A percentile compares a stretch with the other conserved stretches of the same genome.
Evolutionary conservation across 2,888 invertebrate species (phyloP).

Genomic region (Theodoxus fluviatilis): DNA sequence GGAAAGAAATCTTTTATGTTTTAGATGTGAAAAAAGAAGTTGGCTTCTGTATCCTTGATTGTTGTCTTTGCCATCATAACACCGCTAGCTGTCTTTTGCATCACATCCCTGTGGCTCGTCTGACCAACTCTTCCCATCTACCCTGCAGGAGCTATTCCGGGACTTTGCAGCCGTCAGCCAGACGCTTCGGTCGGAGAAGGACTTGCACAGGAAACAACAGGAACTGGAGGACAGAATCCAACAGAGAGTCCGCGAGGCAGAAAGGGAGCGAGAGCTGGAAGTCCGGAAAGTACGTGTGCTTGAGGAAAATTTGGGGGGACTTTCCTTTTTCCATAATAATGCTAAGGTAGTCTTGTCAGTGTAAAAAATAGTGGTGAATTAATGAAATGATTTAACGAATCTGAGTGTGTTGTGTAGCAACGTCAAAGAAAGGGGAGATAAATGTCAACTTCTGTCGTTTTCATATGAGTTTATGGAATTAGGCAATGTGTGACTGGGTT

Average conservation of each 20-base stretch:
- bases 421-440: no score
- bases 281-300: conserved; percentile 44
- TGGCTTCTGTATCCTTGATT: no score
- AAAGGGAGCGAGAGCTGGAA: conserved; percentile 49
- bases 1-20: no score
- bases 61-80: no score
- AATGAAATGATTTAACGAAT: neutral
- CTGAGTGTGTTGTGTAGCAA: neutral
- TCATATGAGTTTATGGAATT: no score
- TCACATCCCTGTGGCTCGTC: neutral
- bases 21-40: no score
- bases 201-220: conserved; percentile 52
- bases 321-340: no score
- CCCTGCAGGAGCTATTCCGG: conserved; percentile 52
- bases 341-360: no score
- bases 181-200: conserved; percentile 51
- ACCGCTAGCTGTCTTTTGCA: neutral
- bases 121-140: neutral
- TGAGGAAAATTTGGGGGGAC: no score
- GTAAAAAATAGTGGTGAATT: no score
- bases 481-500: no score
- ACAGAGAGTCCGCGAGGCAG: conserved; percentile 44
- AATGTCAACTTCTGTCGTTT: no score
- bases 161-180: conserved; percentile 51
- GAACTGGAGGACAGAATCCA: conserved; percentile 54